A percentile compares a stretch with the other conserved stretches of the same genome.
These are phyloP conservation scores for Drosophila ficusphila DNA, from an alignment of 1,140 invertebrate genomes.

Conservation along the genomic window DNA sequence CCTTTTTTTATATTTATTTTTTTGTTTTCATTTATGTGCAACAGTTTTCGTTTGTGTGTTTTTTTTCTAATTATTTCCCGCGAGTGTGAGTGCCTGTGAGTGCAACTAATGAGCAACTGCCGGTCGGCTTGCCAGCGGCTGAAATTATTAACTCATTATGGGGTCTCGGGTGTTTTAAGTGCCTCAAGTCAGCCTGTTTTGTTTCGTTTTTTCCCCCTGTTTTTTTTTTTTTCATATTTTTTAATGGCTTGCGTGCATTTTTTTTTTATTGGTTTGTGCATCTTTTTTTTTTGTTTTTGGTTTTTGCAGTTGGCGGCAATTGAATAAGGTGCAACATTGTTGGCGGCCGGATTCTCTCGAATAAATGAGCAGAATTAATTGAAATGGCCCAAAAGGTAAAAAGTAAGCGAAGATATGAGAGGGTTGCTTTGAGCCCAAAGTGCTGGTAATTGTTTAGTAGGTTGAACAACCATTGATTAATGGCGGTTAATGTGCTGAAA, in stretches of 20 bases:
- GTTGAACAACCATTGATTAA: constrained; percentile 16
- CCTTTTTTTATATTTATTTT: constrained; percentile 1
- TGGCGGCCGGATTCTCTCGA: constrained; percentile 22
- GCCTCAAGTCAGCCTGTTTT: constrained; percentile 51
- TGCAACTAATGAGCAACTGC: constrained; percentile 70
- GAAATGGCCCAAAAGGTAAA: constrained; percentile 23
- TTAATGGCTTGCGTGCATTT: constrained; percentile 54
- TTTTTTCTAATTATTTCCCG: constrained; percentile 41
- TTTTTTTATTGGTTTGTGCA: constrained; percentile 29
- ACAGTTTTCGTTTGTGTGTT: constrained; percentile 36
- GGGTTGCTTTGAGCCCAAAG: constrained; percentile 5
- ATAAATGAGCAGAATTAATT: constrained; percentile 30
- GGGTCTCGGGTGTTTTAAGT: constrained; percentile 50
- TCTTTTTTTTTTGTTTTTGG: constrained; percentile 1
- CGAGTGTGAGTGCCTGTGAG: constrained; percentile 22
- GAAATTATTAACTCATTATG: constrained; percentile 59
- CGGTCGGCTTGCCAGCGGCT: constrained; percentile 27
- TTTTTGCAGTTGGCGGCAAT: constrained; percentile 20
- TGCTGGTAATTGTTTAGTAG: constrained; percentile 27
- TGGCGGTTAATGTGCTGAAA: constrained; percentile 29
- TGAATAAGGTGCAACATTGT: constrained; percentile 52
- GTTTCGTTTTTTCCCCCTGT: constrained; percentile 27
- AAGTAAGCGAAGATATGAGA: background rate
- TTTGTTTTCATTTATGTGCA: constrained; percentile 29
- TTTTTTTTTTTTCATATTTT: constrained; percentile 24